A percentile compares a stretch with the other conserved stretches of the same genome.
These are phyloP conservation scores for Megalonaias nervosa DNA, from an alignment of 1,140 invertebrate species.

Conservation along the genomic window DNA sequence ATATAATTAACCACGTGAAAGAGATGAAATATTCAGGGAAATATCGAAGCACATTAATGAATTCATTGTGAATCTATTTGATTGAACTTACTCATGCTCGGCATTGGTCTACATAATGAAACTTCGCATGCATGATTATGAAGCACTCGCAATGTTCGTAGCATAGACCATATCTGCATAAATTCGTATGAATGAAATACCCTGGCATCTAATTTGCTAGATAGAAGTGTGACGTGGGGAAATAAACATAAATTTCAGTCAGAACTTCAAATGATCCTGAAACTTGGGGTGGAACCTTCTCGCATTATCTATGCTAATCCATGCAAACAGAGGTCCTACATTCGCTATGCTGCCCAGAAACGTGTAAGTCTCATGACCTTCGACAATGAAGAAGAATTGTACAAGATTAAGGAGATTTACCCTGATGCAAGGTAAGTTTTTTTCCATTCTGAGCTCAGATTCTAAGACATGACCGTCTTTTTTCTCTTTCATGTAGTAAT, in stretches of 20 bases:
- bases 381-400: conserved; percentile 94
- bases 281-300: conserved; percentile 83
- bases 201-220: neutral
- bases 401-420: conserved; percentile 90
- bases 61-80: too few species aligned
- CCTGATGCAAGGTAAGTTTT: conserved; percentile 79
- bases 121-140: too few species aligned
- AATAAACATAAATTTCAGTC: conserved; percentile 71
- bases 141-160: neutral
- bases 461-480: too few species aligned
- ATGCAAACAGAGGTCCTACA: conserved; percentile 93
- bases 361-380: conserved; percentile 93
- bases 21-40: too few species aligned
- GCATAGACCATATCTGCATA: too few species aligned
- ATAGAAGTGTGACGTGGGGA: neutral
- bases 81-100: too few species aligned
- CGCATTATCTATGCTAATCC: conserved; percentile 99
- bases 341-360: conserved; percentile 85
- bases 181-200: neutral
- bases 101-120: too few species aligned
- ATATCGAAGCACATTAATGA: too few species aligned
- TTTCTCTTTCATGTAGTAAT: neutral
- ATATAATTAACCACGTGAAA: too few species aligned
- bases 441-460: neutral
- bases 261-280: conserved; percentile 90